Conservation (phyloP, 2,888 invertebrate species). For the Drosophila mettleri region DNA sequence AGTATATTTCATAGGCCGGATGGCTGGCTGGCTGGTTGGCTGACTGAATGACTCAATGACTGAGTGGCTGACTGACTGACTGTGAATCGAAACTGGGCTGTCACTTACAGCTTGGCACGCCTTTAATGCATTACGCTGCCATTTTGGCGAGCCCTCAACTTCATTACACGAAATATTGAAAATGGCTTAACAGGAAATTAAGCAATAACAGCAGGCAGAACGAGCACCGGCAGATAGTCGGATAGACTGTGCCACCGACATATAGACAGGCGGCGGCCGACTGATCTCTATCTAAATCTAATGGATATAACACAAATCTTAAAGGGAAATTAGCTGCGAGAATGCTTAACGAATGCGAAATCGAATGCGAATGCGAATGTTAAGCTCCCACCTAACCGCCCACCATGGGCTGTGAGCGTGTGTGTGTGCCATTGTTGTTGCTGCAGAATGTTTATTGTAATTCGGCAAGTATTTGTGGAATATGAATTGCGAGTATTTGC, state of each 20-base stretch:
- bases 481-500: slow-evolving; percentile 79
- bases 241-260: slow-evolving; percentile 2
- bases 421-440: slow-evolving; percentile 57
- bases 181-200: slow-evolving; percentile 79
- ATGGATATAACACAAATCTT: slow-evolving; percentile 69
- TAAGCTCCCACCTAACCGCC: background rate
- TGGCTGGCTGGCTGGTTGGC: slow-evolving; percentile 24
- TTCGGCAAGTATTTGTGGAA: slow-evolving; percentile 77
- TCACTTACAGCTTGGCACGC: slow-evolving; percentile 50
- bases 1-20: slow-evolving; percentile 52
- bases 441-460: slow-evolving; percentile 72
- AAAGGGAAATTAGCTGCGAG: slow-evolving; percentile 78
- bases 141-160: slow-evolving; percentile 50
- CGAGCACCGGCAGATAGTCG: slow-evolving; percentile 22
- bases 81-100: slow-evolving; percentile 40
- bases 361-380: slow-evolving; percentile 46
- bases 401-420: background rate
- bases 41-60: slow-evolving; percentile 46
- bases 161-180: slow-evolving; percentile 65
- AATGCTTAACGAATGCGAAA: slow-evolving; percentile 71
- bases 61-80: slow-evolving; percentile 44
- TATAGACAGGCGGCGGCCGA: slow-evolving; percentile 2
- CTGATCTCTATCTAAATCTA: slow-evolving; percentile 50
- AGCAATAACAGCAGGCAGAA: slow-evolving; percentile 64
- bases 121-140: slow-evolving; percentile 57